Conservation (phyloP, 2,113 vertebrate genomes). For the Gallinago undulata region DNA sequence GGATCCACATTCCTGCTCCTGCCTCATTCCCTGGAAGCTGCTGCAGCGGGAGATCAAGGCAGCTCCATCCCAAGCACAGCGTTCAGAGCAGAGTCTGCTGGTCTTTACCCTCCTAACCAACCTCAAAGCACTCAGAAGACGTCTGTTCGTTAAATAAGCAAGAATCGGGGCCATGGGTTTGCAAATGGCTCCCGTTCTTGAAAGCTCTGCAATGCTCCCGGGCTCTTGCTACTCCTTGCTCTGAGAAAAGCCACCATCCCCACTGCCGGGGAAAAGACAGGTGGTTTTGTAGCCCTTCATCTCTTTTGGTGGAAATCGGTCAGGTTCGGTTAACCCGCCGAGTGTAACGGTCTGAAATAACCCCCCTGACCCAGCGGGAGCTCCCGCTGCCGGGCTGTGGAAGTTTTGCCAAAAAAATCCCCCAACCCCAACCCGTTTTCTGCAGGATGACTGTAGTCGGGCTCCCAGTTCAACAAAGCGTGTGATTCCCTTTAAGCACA, state of each 20-base stretch:
- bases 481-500: not conserved
- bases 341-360: not conserved
- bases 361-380: not conserved
- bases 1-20: not conserved
- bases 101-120: not conserved
- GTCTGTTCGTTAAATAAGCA: not conserved
- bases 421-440: not conserved
- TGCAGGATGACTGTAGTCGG: not conserved
- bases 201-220: not conserved
- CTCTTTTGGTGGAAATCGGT: not conserved
- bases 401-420: not conserved
- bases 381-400: not conserved
- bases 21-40: not conserved
- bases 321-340: not conserved
- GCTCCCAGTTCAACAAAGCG: not conserved
- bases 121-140: not conserved
- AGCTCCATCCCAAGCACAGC: fast-evolving
- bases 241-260: not conserved
- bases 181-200: not conserved
- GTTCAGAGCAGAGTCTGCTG: not conserved
- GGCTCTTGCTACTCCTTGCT: not conserved
- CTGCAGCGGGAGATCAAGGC: not conserved
- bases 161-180: fast-evolving
- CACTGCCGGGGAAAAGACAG: fast-evolving
- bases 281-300: not conserved